Conservation (phyloP, 2,888 invertebrate species). For the Poecilobothrus nobilitatus region DNA sequence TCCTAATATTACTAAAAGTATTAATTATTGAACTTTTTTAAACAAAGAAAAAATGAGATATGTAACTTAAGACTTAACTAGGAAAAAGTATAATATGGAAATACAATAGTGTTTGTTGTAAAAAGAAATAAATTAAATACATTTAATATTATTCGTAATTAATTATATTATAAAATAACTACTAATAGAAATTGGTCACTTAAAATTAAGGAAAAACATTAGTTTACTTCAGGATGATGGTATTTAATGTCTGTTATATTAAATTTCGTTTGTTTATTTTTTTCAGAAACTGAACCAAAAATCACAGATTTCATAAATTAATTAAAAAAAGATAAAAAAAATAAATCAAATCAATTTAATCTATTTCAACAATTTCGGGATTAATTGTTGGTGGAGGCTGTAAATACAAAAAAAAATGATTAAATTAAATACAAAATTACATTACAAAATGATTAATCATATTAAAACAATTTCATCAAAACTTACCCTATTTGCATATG, state of each 20-base stretch:
- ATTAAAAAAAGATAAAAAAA: background rate
- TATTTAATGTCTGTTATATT: background rate
- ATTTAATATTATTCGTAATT: background rate
- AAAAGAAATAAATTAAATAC: constrained; percentile 5
- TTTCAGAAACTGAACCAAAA: background rate
- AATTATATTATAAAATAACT: background rate
- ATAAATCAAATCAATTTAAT: background rate
- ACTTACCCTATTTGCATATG: constrained; percentile 8
- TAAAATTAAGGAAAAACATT: background rate
- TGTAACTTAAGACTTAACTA: background rate
- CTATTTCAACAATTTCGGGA: constrained; percentile 8
- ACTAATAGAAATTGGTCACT: background rate
- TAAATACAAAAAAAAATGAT: background rate
- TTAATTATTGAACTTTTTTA: background rate
- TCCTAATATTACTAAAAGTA: background rate
- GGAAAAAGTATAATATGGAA: background rate
- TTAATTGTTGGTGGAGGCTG: constrained; percentile 2
- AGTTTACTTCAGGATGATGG: background rate
- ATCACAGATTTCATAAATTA: background rate
- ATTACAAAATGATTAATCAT: background rate
- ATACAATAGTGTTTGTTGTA: background rate
- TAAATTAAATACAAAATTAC: no score
- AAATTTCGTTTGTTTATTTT: background rate
- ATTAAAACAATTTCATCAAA: background rate
- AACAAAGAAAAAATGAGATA: background rate